Evolutionary conservation across 2,797 vertebrate species (phyloP).

Genomic region (Coranthus polyacanthus): DNA sequence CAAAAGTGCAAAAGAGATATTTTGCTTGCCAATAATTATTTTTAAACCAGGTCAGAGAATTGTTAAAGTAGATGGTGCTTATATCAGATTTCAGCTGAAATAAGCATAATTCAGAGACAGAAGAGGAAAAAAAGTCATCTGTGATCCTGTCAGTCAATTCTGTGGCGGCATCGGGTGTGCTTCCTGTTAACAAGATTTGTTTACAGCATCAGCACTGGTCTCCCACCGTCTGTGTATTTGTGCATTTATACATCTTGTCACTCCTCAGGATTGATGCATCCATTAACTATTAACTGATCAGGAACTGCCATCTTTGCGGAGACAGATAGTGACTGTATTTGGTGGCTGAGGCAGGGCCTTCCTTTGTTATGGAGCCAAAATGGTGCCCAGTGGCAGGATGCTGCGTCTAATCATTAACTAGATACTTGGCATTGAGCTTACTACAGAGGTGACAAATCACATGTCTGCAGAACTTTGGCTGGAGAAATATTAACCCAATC

Average conservation of each 20-base stretch:
- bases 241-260: constrained; percentile 72
- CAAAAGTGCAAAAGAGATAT: background rate
- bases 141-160: constrained; percentile 79
- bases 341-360: constrained; percentile 65
- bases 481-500: constrained; percentile 79
- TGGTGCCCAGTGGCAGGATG: constrained; percentile 76
- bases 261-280: constrained; percentile 73
- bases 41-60: constrained; percentile 14
- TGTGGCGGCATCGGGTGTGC: constrained; percentile 73
- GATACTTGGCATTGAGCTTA: constrained; percentile 42
- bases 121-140: constrained; percentile 56
- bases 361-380: constrained; percentile 75
- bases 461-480: constrained; percentile 46
- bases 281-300: constrained; percentile 79
- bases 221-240: constrained; percentile 77
- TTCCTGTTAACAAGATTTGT: constrained; percentile 85
- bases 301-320: constrained; percentile 69
- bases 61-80: constrained; percentile 13
- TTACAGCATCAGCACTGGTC: constrained; percentile 81
- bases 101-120: constrained; percentile 43
- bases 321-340: constrained; percentile 66
- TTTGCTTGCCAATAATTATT: background rate
- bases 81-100: constrained; percentile 14
- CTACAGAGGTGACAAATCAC: constrained; percentile 61
- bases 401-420: constrained; percentile 83